Evolutionary conservation across 1,140 invertebrate genomes (phyloP), one percentile per base, ranked within the genome.

Genomic region (Drosophila tristis): DNA sequence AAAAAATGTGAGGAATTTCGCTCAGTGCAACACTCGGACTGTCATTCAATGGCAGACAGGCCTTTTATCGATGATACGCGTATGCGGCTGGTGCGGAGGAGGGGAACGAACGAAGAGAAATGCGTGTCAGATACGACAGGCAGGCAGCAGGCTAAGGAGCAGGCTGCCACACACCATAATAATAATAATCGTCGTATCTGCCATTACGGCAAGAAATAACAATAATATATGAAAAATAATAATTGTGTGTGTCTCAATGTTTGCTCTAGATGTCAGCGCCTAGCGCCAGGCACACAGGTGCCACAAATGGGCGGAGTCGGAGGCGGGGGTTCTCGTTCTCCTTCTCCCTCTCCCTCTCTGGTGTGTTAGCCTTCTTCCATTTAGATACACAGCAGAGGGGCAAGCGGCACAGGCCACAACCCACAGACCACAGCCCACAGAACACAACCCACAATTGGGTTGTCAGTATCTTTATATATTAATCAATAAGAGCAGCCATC

Each of bases 401-500:
- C 42, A 26, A 57, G 35, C 16, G 39, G 54, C 11, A 58, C 44
- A 43, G 31, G 9, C 25, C 2, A 29, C 56, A 47, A 25, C 15
- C 31, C 15, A 62, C 55, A 67, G 47, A 4, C 16, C 11, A 11
- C n/a, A 9, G 44, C 43, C 26, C 61, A 62, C 55, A 67, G 47
- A 4, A 15, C 11, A 11, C n/a, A 9, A 57, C 29, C 26, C 61
- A 9, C 54, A 47, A 39, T 70, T 66, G 64, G 66, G 54, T 65
- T 85, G 65, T 82, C 68, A 67, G 78, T 78, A 87, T 81, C 59
- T 67, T 75, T 74, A 70, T 70, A 57, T 87, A 78, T 87, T 87
- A 87, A 82, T 87, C 82, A 87, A 87, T 86, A 87, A 67, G 82
- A 86, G 78, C 78, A 86, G 73, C 48, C 26, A 53, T 43, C 42